Conservation (phyloP, 2,888 invertebrate species). For the Trissolcus japonicus region DNA sequence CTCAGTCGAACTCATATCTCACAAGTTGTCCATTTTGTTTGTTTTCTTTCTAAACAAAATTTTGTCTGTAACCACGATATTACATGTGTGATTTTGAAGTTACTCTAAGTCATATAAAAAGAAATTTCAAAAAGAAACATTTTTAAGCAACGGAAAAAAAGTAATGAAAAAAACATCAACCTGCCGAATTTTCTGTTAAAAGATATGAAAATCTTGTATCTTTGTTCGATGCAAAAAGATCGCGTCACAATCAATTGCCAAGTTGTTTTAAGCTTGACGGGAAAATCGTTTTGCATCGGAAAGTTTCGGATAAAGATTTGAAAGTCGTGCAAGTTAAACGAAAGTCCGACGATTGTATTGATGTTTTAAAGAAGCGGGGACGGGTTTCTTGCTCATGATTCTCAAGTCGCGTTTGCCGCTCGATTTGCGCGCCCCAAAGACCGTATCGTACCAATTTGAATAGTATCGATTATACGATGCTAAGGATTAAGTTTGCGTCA, state of each 20-base stretch:
- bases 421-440: conserved; percentile 58
- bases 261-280: conserved; percentile 13
- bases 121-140: no score
- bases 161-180: no score
- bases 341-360: conserved; percentile 50
- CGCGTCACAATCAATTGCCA: conserved; percentile 46
- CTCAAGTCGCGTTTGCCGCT: conserved; percentile 55
- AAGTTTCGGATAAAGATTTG: conserved; percentile 31
- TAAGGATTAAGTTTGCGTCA: conserved; percentile 57
- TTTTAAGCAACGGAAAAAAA: no score
- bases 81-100: no score
- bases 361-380: conserved; percentile 42
- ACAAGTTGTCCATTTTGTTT: neutral
- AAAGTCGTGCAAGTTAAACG: conserved; percentile 48
- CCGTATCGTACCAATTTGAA: conserved; percentile 58
- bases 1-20: no score
- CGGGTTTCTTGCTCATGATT: conserved; percentile 38
- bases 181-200: no score
- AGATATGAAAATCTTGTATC: no score
- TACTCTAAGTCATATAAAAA: no score
- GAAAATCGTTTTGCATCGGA: conserved; percentile 25
- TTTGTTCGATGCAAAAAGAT: conserved; percentile 4
- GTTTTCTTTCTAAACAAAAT: neutral
- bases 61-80: no score
- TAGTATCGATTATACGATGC: conserved; percentile 58